Conservation (phyloP, 2,113 vertebrate genomes). For the Propithecus coquereli region DNA sequence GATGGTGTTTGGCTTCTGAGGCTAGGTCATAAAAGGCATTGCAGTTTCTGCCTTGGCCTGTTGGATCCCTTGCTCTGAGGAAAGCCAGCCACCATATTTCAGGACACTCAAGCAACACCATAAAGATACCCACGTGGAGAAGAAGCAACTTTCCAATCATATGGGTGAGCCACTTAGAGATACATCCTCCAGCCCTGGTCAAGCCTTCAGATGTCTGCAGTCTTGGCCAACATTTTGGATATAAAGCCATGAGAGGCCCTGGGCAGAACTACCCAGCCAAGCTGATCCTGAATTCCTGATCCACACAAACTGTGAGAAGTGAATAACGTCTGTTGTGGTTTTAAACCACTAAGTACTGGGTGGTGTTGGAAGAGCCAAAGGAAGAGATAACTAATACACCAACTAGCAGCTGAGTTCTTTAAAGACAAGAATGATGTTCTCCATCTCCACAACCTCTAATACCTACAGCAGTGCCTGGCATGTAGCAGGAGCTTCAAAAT, state of each 20-base stretch:
- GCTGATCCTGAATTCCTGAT: neutral
- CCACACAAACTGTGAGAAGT: neutral
- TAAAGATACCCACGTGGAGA: neutral
- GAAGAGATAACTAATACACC: neutral
- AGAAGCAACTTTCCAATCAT: neutral
- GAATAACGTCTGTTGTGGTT: neutral
- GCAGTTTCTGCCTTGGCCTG: neutral
- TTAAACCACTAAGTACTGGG: neutral
- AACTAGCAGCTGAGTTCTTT: neutral
- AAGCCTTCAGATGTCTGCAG: neutral
- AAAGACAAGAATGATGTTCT: neutral
- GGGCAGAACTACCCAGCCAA: neutral
- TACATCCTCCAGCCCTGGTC: neutral
- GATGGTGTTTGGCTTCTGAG: neutral
- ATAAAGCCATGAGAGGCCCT: neutral
- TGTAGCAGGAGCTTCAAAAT: neutral
- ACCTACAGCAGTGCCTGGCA: neutral
- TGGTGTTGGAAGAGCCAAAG: neutral
- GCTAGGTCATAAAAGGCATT: neutral
- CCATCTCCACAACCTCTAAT: neutral
- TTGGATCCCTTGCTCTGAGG: neutral
- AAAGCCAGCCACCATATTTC: neutral
- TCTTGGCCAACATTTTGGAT: neutral
- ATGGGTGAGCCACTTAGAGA: neutral
- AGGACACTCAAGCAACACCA: neutral